Conservation (phyloP, 2,888 invertebrate species). For the Drosophila formosana region DNA sequence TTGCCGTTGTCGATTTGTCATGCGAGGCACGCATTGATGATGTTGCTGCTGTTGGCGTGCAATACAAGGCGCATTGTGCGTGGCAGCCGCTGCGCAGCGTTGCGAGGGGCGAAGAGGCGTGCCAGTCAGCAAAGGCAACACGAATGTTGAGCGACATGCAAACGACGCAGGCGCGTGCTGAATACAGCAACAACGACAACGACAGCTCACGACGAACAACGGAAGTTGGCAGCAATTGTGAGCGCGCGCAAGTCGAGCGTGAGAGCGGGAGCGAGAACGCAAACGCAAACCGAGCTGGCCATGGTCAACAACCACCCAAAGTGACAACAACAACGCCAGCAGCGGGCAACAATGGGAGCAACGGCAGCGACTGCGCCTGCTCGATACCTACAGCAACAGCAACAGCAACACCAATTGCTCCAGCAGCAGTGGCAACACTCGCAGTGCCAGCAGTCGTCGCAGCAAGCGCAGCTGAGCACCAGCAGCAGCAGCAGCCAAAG, state of each 20-base stretch:
- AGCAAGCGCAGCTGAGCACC: conserved; percentile 75
- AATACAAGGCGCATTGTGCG: conserved; percentile 67
- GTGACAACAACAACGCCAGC: conserved; percentile 53
- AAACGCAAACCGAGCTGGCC: conserved; percentile 56
- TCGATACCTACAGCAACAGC: conserved; percentile 11
- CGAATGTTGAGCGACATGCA: conserved; percentile 47
- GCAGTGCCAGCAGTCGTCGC: conserved; percentile 68
- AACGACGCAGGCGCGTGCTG: conserved; percentile 72
- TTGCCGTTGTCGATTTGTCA: conserved; percentile 52
- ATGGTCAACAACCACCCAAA: conserved; percentile 69
- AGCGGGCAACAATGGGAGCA: conserved; percentile 24
- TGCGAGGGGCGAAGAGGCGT: conserved; percentile 38
- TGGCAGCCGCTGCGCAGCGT: conserved; percentile 50
- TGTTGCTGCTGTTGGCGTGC: conserved; percentile 54
- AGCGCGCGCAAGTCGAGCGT: conserved; percentile 77
- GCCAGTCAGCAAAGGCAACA: conserved; percentile 57
- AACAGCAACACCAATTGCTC: conserved; percentile 47
- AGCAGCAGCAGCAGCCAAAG: conserved; percentile 64
- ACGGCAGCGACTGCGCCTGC: background rate
- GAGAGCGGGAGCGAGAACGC: conserved; percentile 70
- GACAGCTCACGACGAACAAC: conserved; percentile 35
- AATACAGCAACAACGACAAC: conserved; percentile 54
- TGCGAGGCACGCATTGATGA: conserved; percentile 64
- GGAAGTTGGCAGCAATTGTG: conserved; percentile 73
- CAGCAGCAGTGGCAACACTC: conserved; percentile 40